phyloP scores from a whole-genome alignment of 1,140 invertebrate species.

The Cydia splendana region DNA sequence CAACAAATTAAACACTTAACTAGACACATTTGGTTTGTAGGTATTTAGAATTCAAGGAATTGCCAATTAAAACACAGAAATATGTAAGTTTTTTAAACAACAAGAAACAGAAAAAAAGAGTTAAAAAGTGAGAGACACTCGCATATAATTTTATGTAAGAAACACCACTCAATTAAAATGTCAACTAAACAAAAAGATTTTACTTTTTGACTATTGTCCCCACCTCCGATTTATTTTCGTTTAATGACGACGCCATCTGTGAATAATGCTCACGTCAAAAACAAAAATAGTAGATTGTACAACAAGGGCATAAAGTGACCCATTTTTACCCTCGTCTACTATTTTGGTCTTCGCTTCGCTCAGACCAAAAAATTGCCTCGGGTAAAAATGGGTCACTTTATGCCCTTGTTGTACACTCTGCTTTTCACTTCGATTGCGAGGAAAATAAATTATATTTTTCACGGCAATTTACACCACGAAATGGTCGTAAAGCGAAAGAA shows the following conservation, averaged over 20 bases:
- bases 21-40: not conserved
- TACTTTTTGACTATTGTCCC: constrained; percentile 11
- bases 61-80: too few species aligned
- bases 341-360: too few species aligned
- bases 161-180: not conserved
- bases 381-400: too few species aligned
- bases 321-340: too few species aligned
- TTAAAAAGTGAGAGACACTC: not conserved
- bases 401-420: too few species aligned
- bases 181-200: not conserved
- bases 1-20: not conserved
- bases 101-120: not conserved
- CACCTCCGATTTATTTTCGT: not conserved
- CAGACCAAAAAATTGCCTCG: too few species aligned
- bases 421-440: too few species aligned
- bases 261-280: constrained; percentile 3
- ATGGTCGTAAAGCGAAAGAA: too few species aligned
- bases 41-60: not conserved
- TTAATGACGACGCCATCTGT: constrained; percentile 13
- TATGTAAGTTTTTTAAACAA: not conserved
- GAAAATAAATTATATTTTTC: too few species aligned
- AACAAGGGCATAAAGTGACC: too few species aligned
- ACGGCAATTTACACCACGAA: too few species aligned
- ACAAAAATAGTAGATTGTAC: too few species aligned
- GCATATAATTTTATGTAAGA: not conserved